These are phyloP conservation scores for Rhinogobius similis DNA, from an alignment of 2,113 vertebrate genomes.

Conservation along the genomic window DNA sequence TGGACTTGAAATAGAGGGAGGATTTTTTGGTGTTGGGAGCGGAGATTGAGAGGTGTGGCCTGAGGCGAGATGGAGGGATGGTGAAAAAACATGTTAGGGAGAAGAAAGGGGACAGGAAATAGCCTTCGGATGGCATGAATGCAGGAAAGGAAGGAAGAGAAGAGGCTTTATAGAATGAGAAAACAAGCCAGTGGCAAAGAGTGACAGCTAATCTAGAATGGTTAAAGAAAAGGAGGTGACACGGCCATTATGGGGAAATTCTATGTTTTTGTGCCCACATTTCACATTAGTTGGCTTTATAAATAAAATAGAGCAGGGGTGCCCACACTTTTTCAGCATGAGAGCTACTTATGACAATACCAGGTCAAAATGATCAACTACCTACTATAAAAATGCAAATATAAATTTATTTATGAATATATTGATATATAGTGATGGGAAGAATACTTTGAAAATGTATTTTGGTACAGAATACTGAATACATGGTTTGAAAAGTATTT, in stretches of 20 bases:
- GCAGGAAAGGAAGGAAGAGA: slow-evolving; percentile 17
- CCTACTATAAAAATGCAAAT: too few relatives aligned
- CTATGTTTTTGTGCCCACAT: background rate
- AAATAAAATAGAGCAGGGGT: too few relatives aligned
- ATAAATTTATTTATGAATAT: too few relatives aligned
- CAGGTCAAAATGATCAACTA: too few relatives aligned
- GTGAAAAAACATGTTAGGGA: slow-evolving; percentile 36
- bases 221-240: background rate
- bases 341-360: too few relatives aligned
- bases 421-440: too few relatives aligned
- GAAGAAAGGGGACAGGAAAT: slow-evolving; percentile 40
- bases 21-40: slow-evolving; percentile 38
- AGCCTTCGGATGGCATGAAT: slow-evolving; percentile 25
- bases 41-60: slow-evolving; percentile 51
- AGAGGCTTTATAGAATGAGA: slow-evolving; percentile 11
- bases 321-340: too few relatives aligned
- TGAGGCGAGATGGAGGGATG: slow-evolving; percentile 41
- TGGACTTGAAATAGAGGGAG: slow-evolving; percentile 23
- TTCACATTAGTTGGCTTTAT: background rate
- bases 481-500: too few relatives aligned
- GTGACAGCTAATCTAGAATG: slow-evolving; percentile 9
- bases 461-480: too few relatives aligned
- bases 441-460: too few relatives aligned
- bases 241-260: background rate
- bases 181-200: slow-evolving; percentile 19